Evolutionary conservation across 2,888 invertebrate species (phyloP).

Genomic region (Parochlus steinenii): DNA sequence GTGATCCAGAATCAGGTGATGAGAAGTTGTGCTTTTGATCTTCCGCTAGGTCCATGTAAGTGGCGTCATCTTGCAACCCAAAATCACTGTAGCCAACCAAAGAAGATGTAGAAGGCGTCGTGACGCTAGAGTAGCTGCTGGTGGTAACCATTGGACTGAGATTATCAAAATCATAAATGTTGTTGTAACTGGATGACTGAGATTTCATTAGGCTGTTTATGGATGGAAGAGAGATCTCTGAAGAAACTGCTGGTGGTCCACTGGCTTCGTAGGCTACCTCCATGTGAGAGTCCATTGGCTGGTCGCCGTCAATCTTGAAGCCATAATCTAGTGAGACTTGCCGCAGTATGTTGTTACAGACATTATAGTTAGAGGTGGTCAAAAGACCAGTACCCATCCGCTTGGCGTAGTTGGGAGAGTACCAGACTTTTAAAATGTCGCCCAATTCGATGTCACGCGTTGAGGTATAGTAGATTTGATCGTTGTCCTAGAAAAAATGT

Average conservation of each 20-base stretch:
- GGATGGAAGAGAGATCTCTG: slow-evolving; percentile 14
- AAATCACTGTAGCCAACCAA: too few relatives aligned
- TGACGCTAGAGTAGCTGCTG: slow-evolving; percentile 1
- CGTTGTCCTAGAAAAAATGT: slow-evolving; percentile 13
- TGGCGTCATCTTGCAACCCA: too few relatives aligned
- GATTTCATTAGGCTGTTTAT: slow-evolving; percentile 14
- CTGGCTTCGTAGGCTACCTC: slow-evolving; percentile 9
- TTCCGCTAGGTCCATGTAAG: too few relatives aligned
- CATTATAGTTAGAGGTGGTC: slow-evolving; percentile 9
- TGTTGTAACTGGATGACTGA: slow-evolving; percentile 3
- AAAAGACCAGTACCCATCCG: slow-evolving; percentile 13
- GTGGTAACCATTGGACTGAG: slow-evolving; percentile 10
- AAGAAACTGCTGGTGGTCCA: slow-evolving; percentile 3
- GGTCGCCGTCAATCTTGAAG: slow-evolving; percentile 11
- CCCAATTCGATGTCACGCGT: slow-evolving; percentile 15
- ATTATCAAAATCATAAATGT: slow-evolving; percentile 10
- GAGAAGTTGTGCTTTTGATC: too few relatives aligned
- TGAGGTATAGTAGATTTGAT: slow-evolving; percentile 15
- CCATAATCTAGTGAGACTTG: slow-evolving; percentile 14
- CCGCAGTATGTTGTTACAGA: slow-evolving; percentile 13
- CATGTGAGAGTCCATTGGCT: slow-evolving; percentile 1
- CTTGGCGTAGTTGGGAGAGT: slow-evolving; percentile 14
- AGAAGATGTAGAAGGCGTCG: too few relatives aligned
- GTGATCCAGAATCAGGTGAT: slow-evolving; percentile 1
- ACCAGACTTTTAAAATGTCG: slow-evolving; percentile 16